A percentile compares a stretch with the other conserved stretches of the same genome.
phyloP scores from a whole-genome alignment of 1,140 invertebrate genomes.

The Heliothis subflexa region DNA sequence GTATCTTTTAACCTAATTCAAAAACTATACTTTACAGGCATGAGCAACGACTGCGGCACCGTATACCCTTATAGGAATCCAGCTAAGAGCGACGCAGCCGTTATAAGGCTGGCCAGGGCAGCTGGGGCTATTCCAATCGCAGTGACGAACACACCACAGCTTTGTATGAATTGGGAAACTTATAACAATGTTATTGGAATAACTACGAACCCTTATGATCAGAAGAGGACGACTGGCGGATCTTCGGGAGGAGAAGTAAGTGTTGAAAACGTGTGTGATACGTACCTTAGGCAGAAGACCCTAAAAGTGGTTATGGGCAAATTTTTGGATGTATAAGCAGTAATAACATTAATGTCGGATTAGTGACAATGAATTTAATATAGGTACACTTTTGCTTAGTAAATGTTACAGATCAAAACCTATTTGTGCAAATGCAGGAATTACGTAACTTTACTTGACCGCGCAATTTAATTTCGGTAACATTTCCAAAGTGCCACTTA shows the following conservation, averaged over 20 bases:
- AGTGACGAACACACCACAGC: conserved; percentile 96
- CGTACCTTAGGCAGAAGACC: too few relatives aligned
- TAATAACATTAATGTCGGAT: too few relatives aligned
- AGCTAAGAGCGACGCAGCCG: conserved; percentile 90
- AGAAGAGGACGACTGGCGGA: conserved; percentile 90
- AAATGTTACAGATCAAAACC: too few relatives aligned
- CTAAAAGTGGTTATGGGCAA: too few relatives aligned
- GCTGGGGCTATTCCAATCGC: conserved; percentile 95
- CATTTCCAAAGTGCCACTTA: background rate
- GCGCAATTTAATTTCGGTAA: conserved; percentile 27
- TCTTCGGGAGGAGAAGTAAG: conserved; percentile 92
- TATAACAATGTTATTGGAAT: conserved; percentile 95
- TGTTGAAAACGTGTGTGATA: conserved; percentile 49
- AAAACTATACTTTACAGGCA: conserved; percentile 65
- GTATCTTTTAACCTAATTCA: conserved; percentile 3
- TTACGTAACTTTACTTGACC: conserved; percentile 32
- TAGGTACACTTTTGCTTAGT: too few relatives aligned
- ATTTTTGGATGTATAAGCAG: too few relatives aligned
- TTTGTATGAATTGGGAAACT: conserved; percentile 96
- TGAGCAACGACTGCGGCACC: conserved; percentile 87
- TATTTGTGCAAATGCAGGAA: too few relatives aligned
- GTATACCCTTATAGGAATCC: conserved; percentile 84
- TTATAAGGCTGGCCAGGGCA: conserved; percentile 89
- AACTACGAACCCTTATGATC: conserved; percentile 96
- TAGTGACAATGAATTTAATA: too few relatives aligned